A percentile compares a stretch with the other conserved stretches of the same genome.
phyloP scores from a whole-genome alignment of 2,888 invertebrate species.

The Portevinia maculata region DNA sequence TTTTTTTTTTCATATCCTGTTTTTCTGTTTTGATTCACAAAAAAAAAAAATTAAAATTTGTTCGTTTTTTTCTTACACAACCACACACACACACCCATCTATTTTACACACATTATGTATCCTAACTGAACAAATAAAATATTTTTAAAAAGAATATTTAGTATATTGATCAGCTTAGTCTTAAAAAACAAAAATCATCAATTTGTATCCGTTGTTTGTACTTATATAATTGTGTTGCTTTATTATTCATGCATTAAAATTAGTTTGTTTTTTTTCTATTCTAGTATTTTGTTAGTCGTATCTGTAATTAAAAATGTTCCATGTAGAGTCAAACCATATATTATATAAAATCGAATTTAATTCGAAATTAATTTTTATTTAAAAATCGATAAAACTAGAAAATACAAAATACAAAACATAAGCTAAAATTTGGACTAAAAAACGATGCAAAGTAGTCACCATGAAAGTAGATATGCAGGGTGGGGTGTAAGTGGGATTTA shows the following conservation, averaged over 20 bases:
- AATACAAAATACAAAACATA: too few species aligned
- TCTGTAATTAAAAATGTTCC: not conserved
- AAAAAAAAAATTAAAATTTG: not conserved
- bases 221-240: conserved; percentile 20
- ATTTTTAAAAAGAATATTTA: not conserved
- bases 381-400: too few species aligned
- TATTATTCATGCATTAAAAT: conserved; percentile 18
- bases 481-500: too few species aligned
- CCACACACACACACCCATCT: conserved; percentile 5
- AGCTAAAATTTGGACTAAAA: too few species aligned
- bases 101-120: conserved; percentile 7
- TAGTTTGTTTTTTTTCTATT: not conserved
- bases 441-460: too few species aligned
- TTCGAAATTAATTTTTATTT: too few species aligned
- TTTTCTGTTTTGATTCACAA: conserved; percentile 9
- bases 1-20: conserved; percentile 24
- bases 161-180: not conserved
- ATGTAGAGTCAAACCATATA: not conserved
- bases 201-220: not conserved
- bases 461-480: too few species aligned
- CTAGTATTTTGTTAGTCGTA: conserved; percentile 8
- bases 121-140: conserved; percentile 4
- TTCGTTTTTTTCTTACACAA: not conserved
- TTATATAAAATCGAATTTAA: not conserved
- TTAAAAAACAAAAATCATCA: not conserved